A percentile compares a stretch with the other conserved stretches of the same genome.
phyloP scores from a whole-genome alignment of 2,888 invertebrate species.

The Sepioteuthis lessoniana region DNA sequence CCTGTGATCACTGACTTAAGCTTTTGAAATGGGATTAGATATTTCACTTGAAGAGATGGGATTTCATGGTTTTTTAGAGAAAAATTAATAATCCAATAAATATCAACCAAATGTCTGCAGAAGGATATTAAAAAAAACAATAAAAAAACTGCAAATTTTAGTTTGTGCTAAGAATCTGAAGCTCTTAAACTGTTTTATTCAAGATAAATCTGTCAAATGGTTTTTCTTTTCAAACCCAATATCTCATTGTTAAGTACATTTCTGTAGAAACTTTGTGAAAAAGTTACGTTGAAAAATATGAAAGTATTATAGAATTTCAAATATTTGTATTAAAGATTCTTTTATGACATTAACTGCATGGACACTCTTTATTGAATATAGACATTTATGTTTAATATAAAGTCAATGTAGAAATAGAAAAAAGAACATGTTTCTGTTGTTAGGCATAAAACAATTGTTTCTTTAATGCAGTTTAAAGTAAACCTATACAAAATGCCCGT shows the following conservation, averaged over 20 bases:
- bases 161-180: neutral
- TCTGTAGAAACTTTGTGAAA: neutral
- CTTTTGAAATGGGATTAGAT: neutral
- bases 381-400: neutral
- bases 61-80: neutral
- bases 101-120: neutral
- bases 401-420: too few relatives aligned
- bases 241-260: neutral
- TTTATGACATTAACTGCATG: neutral
- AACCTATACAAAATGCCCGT: neutral
- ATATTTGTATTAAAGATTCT: neutral
- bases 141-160: neutral
- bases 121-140: neutral
- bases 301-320: neutral
- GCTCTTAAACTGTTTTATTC: neutral
- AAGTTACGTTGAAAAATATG: neutral
- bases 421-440: neutral
- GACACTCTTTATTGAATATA: neutral
- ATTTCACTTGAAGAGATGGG: neutral
- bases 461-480: neutral
- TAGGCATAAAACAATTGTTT: neutral
- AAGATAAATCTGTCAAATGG: neutral
- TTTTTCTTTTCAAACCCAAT: neutral
- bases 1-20: constrained; percentile 13
- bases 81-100: neutral